Evolutionary conservation across 2,113 vertebrate species (phyloP).

Genomic region (Calidris pygmaea): DNA sequence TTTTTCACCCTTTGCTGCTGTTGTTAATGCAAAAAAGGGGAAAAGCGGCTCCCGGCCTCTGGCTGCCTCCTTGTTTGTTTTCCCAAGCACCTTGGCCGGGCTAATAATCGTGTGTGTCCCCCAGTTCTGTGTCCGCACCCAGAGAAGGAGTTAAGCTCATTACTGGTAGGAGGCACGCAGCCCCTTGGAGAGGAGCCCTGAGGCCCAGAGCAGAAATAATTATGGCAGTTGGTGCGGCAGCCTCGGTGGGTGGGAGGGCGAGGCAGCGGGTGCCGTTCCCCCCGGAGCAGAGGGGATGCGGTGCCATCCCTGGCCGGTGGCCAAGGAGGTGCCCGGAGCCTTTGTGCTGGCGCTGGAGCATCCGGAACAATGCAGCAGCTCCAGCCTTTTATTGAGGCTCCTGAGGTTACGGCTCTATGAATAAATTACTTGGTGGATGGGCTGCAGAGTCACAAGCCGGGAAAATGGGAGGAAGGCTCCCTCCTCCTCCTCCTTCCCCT

Average conservation of each 20-base stretch:
- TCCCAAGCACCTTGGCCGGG: background rate
- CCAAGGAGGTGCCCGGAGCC: background rate
- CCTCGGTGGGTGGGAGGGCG: background rate
- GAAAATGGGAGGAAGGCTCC: background rate
- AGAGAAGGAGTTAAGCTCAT: background rate
- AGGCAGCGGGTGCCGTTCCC: accelerated
- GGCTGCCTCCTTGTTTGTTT: background rate
- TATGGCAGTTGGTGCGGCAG: background rate
- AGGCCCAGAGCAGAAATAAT: background rate
- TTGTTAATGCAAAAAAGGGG: background rate
- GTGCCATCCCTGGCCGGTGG: background rate
- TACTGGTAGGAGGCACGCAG: background rate
- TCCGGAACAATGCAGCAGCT: background rate
- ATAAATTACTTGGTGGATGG: background rate
- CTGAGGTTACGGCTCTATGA: background rate
- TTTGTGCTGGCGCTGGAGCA: background rate
- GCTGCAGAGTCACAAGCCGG: accelerated
- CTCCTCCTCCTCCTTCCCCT: background rate
- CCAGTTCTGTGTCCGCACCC: background rate
- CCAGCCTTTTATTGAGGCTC: background rate
- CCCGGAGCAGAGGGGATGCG: accelerated
- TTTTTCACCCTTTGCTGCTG: background rate
- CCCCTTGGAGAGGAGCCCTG: background rate
- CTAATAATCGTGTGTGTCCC: no score
- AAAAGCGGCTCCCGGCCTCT: background rate